Conservation (phyloP, 23 tunicate genomes). For the Trididemnum clinides region DNA sequence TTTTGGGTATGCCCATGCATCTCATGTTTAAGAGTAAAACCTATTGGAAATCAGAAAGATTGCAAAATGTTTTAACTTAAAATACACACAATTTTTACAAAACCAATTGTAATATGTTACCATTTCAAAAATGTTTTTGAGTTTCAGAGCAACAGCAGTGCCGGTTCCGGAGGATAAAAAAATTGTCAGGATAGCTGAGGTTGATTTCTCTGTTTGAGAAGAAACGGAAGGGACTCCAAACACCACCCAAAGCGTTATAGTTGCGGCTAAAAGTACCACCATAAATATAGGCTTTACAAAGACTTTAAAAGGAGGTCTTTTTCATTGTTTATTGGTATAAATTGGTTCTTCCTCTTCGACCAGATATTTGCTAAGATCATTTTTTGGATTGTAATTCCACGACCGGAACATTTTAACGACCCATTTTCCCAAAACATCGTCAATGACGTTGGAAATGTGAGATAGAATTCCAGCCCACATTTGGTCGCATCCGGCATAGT, state of each 20-base stretch:
- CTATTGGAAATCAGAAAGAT: too few relatives aligned
- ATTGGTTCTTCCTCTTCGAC: background rate
- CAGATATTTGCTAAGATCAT: constrained; percentile 22
- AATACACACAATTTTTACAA: too few relatives aligned
- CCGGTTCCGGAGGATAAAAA: constrained; percentile 23
- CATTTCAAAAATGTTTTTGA: too few relatives aligned
- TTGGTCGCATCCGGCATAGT: constrained; percentile 61
- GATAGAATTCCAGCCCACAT: constrained; percentile 65
- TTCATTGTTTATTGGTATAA: background rate
- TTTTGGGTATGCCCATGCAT: too few relatives aligned
- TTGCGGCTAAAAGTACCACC: background rate
- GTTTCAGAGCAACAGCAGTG: too few relatives aligned
- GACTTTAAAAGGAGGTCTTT: background rate
- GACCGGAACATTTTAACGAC: constrained; percentile 48
- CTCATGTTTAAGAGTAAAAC: too few relatives aligned
- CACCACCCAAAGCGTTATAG: background rate
- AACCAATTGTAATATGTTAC: too few relatives aligned
- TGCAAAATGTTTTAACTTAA: too few relatives aligned
- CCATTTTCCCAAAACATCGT: constrained; percentile 46
- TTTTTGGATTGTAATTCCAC: constrained; percentile 46
- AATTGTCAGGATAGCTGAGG: constrained; percentile 10
- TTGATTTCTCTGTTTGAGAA: background rate
- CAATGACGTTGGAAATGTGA: constrained; percentile 43
- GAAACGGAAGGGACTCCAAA: constrained; percentile 30
- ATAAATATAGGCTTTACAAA: background rate